Evolutionary conservation across 2,888 invertebrate species (phyloP), one percentile per base, ranked within the genome.

Genomic region (Tetramorium bicarinatum): DNA sequence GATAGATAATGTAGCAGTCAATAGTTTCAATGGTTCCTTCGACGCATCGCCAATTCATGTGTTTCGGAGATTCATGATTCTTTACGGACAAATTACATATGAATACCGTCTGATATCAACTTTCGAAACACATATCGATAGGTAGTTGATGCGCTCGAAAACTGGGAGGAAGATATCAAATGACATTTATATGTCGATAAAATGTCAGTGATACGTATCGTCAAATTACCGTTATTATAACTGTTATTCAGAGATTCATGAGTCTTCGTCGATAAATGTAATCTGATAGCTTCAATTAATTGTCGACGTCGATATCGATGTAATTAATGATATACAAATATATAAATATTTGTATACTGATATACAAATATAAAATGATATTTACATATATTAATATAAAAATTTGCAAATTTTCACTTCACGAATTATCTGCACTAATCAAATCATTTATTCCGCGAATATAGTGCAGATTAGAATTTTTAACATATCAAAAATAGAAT

Each of bases 151-250:
- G n/a, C 21, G 54, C 18, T 72, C 34, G 41, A 56, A 54, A 56
- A 41, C 11, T 38, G 4, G 29, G 15, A 38, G 18, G 25, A 13
- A 72, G 41, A 41, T 59, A 74, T 74, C 41, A 25, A 38, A 56
- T 56, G 13, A 72, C 9, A 1, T 54, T 54, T 71, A 15, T 72
- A 13, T 18, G 18, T 15, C 47, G 47, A 15, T 56, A 25, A 59
- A 41, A 72, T 41, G 21, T 59, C 25, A 9, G 52, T 38, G 9
- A 38, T 66, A 38, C 9, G 25, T 8, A 18, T 72, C n/a, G 11
- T 74, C 2, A 61, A 61, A 74, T 74, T 74, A 74, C 44, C 15
- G 6, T 47, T 62, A 34, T 21, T 74, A 3, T 15, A 15, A 62
- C 4, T 64, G 38, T 54, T 54, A 64, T 64, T 56, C 3, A 1